Conservation (phyloP, 2,797 vertebrate species). For the Scolopax bukidnonensis region DNA sequence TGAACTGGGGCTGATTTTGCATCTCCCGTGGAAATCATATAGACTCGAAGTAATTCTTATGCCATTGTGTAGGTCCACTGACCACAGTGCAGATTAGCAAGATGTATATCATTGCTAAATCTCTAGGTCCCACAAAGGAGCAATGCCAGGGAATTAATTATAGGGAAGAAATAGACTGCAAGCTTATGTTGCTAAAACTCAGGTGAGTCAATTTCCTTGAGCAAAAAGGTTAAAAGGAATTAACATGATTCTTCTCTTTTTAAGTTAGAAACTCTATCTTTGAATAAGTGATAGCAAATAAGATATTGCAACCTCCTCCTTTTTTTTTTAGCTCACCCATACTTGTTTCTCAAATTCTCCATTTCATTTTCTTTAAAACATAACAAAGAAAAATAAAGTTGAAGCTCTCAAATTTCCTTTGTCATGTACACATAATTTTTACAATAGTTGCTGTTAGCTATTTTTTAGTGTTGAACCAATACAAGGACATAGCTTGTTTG, state of each 20-base stretch:
- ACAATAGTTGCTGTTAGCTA: neutral
- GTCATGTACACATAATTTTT: neutral
- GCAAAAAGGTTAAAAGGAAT: neutral
- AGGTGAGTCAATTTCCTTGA: neutral
- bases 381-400: neutral
- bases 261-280: neutral
- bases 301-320: neutral
- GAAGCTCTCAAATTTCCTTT: neutral
- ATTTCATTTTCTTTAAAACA: neutral
- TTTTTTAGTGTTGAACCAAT: neutral
- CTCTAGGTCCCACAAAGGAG: neutral
- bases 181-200: neutral
- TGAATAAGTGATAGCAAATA: neutral
- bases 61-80: neutral
- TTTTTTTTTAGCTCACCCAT: neutral
- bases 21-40: neutral
- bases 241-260: neutral
- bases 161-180: neutral
- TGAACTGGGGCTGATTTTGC: neutral
- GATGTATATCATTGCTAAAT: neutral
- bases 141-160: neutral
- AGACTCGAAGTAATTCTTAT: neutral
- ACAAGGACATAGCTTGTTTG: neutral
- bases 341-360: neutral
- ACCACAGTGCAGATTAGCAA: fast-evolving